These are phyloP conservation scores for Hafferia zeledoni DNA, from an alignment of 2,797 vertebrate genomes.

Conservation along the genomic window DNA sequence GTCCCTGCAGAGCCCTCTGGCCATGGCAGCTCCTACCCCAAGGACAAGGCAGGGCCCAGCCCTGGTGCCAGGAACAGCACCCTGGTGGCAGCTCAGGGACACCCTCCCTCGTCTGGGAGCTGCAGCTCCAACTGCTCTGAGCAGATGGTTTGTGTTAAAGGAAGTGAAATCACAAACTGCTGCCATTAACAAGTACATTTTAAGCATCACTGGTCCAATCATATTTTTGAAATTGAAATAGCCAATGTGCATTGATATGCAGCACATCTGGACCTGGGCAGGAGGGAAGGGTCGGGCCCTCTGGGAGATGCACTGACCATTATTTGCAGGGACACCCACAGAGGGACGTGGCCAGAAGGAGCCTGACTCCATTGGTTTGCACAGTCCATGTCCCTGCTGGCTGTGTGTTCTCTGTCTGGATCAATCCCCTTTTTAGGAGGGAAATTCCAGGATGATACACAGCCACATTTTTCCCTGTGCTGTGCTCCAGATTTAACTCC, in stretches of 20 bases:
- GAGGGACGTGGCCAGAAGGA: not conserved
- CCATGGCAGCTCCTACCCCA: not conserved
- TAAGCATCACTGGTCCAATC: constrained; percentile 48
- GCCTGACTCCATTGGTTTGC: not conserved
- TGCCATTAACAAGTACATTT: constrained; percentile 60
- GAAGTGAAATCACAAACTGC: constrained; percentile 20
- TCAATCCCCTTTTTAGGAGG: not conserved
- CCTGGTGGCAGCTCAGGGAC: not conserved
- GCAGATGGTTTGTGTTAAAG: constrained; percentile 64
- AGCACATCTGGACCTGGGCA: not conserved
- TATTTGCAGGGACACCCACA: not conserved
- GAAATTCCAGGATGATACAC: not conserved
- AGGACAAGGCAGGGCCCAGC: not conserved
- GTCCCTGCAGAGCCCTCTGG: not conserved
- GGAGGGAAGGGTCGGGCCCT: not conserved
- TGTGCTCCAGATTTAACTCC: not conserved
- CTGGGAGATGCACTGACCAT: not conserved
- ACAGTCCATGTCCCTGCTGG: not conserved
- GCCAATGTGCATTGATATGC: not conserved
- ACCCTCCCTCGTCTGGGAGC: not conserved
- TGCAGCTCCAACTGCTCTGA: not conserved
- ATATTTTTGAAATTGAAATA: constrained; percentile 9
- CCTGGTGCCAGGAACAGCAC: not conserved
- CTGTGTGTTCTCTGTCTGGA: not conserved
- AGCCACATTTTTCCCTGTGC: not conserved